Percentiles rank a stretch among this genome's conserved stretches.
Conservation (phyloP, 2,888 invertebrate genomes). For the Perizoma flavofasciatum region DNA sequence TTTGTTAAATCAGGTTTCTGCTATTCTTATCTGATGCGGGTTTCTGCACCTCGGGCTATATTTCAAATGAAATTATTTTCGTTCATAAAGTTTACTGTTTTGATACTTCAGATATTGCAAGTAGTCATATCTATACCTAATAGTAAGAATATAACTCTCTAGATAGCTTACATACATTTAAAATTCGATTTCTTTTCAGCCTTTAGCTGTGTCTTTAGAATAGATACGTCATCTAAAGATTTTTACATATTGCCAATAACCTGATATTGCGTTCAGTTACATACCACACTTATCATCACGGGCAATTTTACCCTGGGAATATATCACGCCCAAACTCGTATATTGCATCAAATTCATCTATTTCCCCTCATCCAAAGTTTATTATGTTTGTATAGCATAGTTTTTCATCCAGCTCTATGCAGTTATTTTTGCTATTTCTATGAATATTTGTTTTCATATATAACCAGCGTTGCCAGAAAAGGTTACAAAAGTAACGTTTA, state of each 20-base stretch:
- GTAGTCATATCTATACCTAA: no score
- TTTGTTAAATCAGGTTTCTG: neutral
- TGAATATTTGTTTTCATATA: no score
- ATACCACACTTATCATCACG: conserved; percentile 40
- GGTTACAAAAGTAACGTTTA: no score
- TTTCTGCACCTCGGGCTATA: neutral
- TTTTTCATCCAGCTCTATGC: conserved; percentile 10
- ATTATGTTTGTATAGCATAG: conserved; percentile 22
- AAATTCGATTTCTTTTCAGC: conserved; percentile 65
- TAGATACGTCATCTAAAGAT: conserved; percentile 47
- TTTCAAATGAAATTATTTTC: neutral
- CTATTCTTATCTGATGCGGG: neutral
- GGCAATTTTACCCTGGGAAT: conserved; percentile 34
- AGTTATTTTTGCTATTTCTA: conserved; percentile 9
- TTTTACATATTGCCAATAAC: conserved; percentile 49
- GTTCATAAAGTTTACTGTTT: no score
- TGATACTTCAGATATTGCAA: no score
- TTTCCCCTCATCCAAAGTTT: conserved; percentile 26
- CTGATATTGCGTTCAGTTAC: conserved; percentile 40
- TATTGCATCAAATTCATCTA: conserved; percentile 33
- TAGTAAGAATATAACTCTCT: conserved; percentile 6
- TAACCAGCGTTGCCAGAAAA: no score
- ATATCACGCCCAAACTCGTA: conserved; percentile 29
- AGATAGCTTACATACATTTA: conserved; percentile 44
- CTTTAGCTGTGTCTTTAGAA: conserved; percentile 24